Evolutionary conservation across 2,797 vertebrate genomes (phyloP), one percentile per base, ranked within the genome.

Genomic region (Loris lydekkerianus): DNA sequence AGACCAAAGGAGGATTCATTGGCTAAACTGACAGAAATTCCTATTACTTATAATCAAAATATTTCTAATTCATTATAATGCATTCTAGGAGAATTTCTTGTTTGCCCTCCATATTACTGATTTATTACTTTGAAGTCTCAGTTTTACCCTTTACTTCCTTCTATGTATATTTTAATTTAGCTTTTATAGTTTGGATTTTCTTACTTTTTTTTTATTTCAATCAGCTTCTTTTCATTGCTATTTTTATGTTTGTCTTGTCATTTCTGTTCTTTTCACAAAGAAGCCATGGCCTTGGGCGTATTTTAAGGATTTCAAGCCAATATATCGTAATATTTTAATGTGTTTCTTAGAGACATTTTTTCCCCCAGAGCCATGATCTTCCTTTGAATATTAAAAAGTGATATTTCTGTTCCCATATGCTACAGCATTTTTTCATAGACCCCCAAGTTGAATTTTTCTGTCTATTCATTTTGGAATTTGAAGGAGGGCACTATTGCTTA

Each of bases 361-460:
- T 91, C 67, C 49, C 10, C 10, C 34, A 84, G 86, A 92, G 61
- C 23, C n/a, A 88, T 20, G 56, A 43, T 82, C 73, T 94, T 81
- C 37, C 29, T 91, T 56, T 94, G 86, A 94, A 81, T 93, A 93
- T 85, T 91, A 90, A 88, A 88, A 89, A 13, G 27, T 70, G 8
- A 20, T 65, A 23, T 90, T 91, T 96, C 23, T 87, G 20, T 72
- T 86, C 40, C 46, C 11, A 65, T 75, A 89, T 80, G 63, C 40
- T n/a, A 82, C 10, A 89, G 21, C 63, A 86, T 34, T 85, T 91
- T 86, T 87, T 75, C 84, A 46, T n/a, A 67, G 23, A 46, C 29
- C 27, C 9, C n/a, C 73, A 81, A 83, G 14, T n/a, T 84, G 88
- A 70, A n/a, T 80, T 83, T 88, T 96, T 53, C 29, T 92, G 8